These are phyloP conservation scores for Hyperoplus immaculatus DNA, from an alignment of 2,797 vertebrate species.

Conservation along the genomic window DNA sequence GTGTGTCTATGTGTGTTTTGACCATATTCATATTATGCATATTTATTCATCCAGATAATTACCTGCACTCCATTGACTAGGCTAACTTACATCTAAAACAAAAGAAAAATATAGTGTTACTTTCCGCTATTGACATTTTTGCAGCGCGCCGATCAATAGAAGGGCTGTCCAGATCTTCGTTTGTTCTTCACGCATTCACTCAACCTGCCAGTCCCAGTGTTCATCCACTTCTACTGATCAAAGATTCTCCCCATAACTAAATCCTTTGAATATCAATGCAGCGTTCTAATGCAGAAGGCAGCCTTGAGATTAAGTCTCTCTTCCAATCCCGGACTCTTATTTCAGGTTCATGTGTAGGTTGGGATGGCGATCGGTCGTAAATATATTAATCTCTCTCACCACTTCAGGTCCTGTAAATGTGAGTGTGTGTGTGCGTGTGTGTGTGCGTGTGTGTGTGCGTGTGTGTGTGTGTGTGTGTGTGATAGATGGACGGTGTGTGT, in stretches of 20 bases:
- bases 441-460: conserved; percentile 33
- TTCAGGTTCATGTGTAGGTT: conserved; percentile 64
- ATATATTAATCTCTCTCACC: conserved; percentile 69
- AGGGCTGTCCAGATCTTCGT: neutral
- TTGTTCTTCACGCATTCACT: neutral
- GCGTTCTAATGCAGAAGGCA: conserved; percentile 4
- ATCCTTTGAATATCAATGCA: conserved; percentile 13
- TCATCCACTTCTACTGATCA: neutral
- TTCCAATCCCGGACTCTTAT: conserved; percentile 53
- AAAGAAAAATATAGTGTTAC: neutral
- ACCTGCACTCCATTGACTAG: no score
- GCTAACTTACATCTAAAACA: no score
- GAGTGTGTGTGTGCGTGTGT: conserved; percentile 60
- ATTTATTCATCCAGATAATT: no score
- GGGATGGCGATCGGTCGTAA: conserved; percentile 49
- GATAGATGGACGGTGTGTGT: conserved; percentile 47
- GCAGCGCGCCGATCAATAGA: neutral
- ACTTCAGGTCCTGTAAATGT: conserved; percentile 49
- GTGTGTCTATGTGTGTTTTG: no score
- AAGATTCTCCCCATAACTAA: neutral
- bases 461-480: conserved; percentile 54
- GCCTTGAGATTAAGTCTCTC: neutral
- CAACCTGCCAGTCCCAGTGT: neutral
- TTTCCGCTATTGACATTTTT: neutral
- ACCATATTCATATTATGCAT: no score